Conservation (phyloP, 37 sponge, comb jelly and placozoan genomes). For the Agelas oroides region DNA sequence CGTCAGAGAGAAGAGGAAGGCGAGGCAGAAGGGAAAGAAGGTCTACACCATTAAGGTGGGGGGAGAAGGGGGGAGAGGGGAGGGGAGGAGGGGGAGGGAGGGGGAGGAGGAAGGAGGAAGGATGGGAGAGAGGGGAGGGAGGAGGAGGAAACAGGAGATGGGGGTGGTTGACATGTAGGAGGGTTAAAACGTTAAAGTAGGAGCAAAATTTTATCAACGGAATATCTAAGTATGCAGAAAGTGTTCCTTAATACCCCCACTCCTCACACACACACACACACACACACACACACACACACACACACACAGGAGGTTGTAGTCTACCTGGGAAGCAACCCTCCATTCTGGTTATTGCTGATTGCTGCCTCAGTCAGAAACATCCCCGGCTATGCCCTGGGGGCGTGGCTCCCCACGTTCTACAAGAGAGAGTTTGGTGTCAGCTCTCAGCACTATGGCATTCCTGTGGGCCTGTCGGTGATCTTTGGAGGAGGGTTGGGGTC, state of each 20-base stretch:
- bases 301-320: slow-evolving; percentile 61
- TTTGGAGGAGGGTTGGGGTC: slow-evolving; percentile 85
- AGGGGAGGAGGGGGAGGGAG: neutral
- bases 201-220: no score
- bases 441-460: slow-evolving; percentile 65
- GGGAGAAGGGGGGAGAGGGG: neutral
- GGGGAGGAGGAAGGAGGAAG: no score
- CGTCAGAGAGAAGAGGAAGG: slow-evolving; percentile 54
- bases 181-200: no score
- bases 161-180: no score
- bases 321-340: slow-evolving; percentile 59
- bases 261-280: no score
- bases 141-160: no score
- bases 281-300: neutral
- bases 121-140: no score
- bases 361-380: slow-evolving; percentile 90
- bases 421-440: slow-evolving; percentile 36
- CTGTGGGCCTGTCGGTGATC: slow-evolving; percentile 76
- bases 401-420: slow-evolving; percentile 89
- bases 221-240: no score
- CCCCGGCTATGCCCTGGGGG: slow-evolving; percentile 87
- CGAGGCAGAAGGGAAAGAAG: slow-evolving; percentile 46
- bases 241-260: no score
- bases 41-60: slow-evolving; percentile 65
- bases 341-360: slow-evolving; percentile 74